Evolutionary conservation across 2,888 invertebrate species (phyloP).

Genomic region (Clitarchus hookeri): DNA sequence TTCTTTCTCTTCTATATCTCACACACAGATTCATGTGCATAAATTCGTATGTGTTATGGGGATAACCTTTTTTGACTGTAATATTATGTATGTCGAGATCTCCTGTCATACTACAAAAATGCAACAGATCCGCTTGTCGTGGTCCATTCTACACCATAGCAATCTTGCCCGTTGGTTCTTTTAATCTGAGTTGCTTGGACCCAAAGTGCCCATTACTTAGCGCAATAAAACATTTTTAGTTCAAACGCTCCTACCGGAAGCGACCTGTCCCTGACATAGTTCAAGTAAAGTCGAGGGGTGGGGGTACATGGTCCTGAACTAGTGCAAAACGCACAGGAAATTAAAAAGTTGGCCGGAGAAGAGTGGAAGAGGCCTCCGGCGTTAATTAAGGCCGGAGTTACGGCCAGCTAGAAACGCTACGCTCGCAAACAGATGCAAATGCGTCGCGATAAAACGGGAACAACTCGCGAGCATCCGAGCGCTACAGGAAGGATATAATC

Average conservation of each 20-base stretch:
- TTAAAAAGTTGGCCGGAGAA: not conserved
- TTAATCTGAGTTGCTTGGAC: not conserved
- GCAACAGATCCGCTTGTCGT: too few species aligned
- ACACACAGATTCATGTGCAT: too few species aligned
- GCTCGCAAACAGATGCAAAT: slow-evolving; percentile 10
- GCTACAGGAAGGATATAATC: slow-evolving; percentile 9
- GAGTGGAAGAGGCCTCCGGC: not conserved
- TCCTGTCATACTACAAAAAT: too few species aligned
- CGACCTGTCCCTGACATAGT: not conserved
- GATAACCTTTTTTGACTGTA: too few species aligned
- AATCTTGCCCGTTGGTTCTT: not conserved
- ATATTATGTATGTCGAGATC: too few species aligned
- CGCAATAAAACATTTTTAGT: not conserved
- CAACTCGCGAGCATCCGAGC: not conserved
- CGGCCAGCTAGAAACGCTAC: not conserved
- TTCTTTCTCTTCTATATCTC: too few species aligned
- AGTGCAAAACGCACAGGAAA: slow-evolving; percentile 7
- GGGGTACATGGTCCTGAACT: not conserved
- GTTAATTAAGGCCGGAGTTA: not conserved
- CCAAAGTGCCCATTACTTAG: not conserved
- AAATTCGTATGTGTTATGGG: too few species aligned
- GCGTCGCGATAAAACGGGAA: not conserved
- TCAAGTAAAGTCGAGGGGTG: not conserved
- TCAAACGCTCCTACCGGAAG: not conserved
- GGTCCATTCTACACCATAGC: not conserved